These are phyloP conservation scores for Hedychridium roseum DNA, from an alignment of 2,888 invertebrate genomes.

Conservation along the genomic window DNA sequence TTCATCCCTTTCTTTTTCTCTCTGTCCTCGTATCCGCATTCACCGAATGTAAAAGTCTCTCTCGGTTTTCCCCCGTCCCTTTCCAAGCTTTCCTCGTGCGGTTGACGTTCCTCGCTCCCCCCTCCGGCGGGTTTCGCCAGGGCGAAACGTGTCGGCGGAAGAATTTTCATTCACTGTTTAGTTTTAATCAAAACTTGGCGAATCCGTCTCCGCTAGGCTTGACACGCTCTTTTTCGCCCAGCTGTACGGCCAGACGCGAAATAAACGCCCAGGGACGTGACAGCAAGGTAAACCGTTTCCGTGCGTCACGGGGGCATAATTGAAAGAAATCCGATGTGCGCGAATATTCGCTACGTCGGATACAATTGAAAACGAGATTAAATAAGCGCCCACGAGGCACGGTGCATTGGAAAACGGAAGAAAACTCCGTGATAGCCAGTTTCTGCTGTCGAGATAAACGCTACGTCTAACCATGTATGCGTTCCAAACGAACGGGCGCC, in stretches of 20 bases:
- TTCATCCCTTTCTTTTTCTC: neutral
- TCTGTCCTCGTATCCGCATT: neutral
- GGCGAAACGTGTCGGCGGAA: constrained; percentile 22
- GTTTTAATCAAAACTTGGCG: constrained; percentile 50
- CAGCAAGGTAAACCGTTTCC: constrained; percentile 14
- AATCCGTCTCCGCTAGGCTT: constrained; percentile 17
- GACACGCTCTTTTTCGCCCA: constrained; percentile 20
- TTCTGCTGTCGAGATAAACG: too few species aligned
- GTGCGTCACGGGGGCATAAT: constrained; percentile 29
- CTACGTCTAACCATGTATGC: too few species aligned
- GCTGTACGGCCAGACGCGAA: constrained; percentile 16
- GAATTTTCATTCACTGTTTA: constrained; percentile 49
- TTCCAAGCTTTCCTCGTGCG: too few species aligned
- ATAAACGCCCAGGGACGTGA: constrained; percentile 24
- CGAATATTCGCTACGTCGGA: constrained; percentile 19
- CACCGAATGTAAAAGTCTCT: neutral
- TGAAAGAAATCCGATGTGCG: constrained; percentile 30
- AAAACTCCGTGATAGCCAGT: too few species aligned
- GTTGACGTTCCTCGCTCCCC: constrained; percentile 21
- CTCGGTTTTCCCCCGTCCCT: too few species aligned
- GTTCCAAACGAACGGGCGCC: too few species aligned
- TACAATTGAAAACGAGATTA: too few species aligned
- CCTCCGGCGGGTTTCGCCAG: neutral
- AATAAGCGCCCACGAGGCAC: too few species aligned
- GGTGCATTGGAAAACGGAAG: too few species aligned